These are phyloP conservation scores for Bibio marci DNA, from an alignment of 2,888 invertebrate species.

Conservation along the genomic window DNA sequence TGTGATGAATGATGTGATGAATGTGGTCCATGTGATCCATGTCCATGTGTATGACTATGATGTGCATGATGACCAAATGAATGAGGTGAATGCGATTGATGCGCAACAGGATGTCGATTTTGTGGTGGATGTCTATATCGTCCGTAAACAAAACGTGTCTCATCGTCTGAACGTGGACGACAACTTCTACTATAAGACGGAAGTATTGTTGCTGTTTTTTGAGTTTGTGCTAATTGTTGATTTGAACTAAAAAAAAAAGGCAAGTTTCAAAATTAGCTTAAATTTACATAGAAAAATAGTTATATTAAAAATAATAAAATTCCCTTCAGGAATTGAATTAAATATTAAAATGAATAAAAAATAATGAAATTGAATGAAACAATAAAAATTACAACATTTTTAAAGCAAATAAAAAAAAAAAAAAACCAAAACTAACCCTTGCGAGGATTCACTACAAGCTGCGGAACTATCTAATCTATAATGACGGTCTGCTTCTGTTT, in stretches of 20 bases:
- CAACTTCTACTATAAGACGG: slow-evolving; percentile 37
- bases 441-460: slow-evolving; percentile 55
- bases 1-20: slow-evolving; percentile 36
- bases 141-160: slow-evolving; percentile 57
- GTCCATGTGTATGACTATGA: slow-evolving; percentile 31
- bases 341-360: too few species aligned
- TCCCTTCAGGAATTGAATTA: too few species aligned
- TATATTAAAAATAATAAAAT: neutral
- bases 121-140: slow-evolving; percentile 38
- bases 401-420: neutral
- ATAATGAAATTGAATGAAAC: neutral
- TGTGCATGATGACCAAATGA: slow-evolving; percentile 33
- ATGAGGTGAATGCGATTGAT: slow-evolving; percentile 31
- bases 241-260: slow-evolving; percentile 22
- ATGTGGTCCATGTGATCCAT: slow-evolving; percentile 30
- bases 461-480: slow-evolving; percentile 64
- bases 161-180: slow-evolving; percentile 46
- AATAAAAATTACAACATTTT: neutral
- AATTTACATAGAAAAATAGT: neutral
- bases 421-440: slow-evolving; percentile 35
- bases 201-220: slow-evolving; percentile 33
- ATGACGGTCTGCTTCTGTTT: slow-evolving; percentile 76
- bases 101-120: slow-evolving; percentile 37
- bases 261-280: neutral
- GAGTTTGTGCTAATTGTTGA: slow-evolving; percentile 32